Evolutionary conservation across 2,888 invertebrate genomes (phyloP), one percentile per base, ranked within the genome.

Genomic region (Amblyjoppa proteus): DNA sequence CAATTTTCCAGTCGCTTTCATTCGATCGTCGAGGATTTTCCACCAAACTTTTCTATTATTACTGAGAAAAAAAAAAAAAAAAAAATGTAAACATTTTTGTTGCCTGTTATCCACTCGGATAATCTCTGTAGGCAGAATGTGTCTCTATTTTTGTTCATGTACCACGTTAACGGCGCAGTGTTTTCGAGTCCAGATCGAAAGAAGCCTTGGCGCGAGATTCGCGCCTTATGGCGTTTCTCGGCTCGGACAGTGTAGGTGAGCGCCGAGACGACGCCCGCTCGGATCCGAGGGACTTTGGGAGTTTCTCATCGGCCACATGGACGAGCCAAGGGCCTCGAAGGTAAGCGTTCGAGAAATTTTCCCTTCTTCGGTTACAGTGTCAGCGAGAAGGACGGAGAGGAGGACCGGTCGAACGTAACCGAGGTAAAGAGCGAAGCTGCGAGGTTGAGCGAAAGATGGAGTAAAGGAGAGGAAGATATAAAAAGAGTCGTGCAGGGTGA

Each of bases 301-400:
- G 78, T 73, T 74, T 41, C 41, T 76, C 70, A 70, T 76, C 64
- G 74, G 81, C 84, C 81, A 74, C 81, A 84, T 81, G 81, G 81
- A 70, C 77, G 68, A 9, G 75, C 69, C 45, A 45, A 51, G 45
- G 45, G 64, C 76, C 81, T 64, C 76, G 61, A 70, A 70, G 81
- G 66, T 58, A 51, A 64, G 56, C 84, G 78, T 64, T 74, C 71
- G 31, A 31, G 31, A 75, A 85, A 81, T 88, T 87, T 86, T 78
- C 68, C 73, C 86, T 76, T 82, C 75, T 84, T 81, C 69, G 82
- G 70, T 81, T 88, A 88, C 89, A 88, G 89, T 88, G 78, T 81
- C 75, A 75, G 75, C 51, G 45, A 64, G 41, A 69, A 64, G 69
- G 41, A 61, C 25, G 16, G 61, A 61, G 49, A 70, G 64, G 20